Conservation (phyloP, 2,888 invertebrate genomes). For the Sphaerolaimus hirsutus region DNA sequence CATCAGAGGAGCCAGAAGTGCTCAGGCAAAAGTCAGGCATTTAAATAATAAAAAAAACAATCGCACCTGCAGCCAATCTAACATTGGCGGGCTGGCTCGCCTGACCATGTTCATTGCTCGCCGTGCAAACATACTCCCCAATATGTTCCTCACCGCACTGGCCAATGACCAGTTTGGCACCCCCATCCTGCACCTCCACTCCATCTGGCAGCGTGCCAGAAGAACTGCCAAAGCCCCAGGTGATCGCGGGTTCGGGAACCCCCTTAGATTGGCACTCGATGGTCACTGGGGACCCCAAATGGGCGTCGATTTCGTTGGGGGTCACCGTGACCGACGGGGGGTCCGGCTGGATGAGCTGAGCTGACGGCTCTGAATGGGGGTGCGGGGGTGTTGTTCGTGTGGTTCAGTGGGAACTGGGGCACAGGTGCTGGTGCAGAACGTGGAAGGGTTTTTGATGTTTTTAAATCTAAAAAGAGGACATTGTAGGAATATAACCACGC, state of each 20-base stretch:
- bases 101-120: neutral
- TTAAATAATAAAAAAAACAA: no score
- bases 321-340: neutral
- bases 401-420: no score
- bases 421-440: no score
- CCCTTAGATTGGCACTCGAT: neutral
- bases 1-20: no score
- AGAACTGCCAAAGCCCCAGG: neutral
- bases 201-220: neutral
- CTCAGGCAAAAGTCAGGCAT: no score
- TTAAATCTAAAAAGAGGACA: no score
- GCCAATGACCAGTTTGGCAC: neutral
- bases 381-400: no score
- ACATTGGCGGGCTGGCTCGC: neutral
- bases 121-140: neutral
- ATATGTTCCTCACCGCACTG: neutral
- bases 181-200: neutral
- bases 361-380: no score
- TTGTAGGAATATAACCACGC: no score
- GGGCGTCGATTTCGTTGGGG: neutral
- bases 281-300: neutral
- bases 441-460: neutral
- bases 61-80: no score
- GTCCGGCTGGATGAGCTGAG: no score
- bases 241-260: neutral